Conservation (phyloP, 2,888 invertebrate species). For the Agrotis ipsilon region DNA sequence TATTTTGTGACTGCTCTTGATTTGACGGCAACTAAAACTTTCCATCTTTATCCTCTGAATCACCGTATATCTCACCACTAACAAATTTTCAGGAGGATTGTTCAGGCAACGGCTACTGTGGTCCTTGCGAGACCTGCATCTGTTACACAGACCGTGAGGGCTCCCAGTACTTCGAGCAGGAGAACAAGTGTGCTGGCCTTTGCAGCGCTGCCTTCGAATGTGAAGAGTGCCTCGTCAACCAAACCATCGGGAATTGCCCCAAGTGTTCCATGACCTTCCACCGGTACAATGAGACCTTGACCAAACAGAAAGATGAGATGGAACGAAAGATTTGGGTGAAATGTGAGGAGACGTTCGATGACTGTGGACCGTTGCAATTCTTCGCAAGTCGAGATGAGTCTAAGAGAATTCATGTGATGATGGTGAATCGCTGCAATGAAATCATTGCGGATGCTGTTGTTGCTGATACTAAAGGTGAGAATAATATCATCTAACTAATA, state of each 20-base stretch:
- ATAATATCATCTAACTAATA: background rate
- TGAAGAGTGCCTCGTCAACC: constrained; percentile 75
- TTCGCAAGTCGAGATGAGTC: constrained; percentile 72
- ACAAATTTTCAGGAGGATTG: constrained; percentile 68
- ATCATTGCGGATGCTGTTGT: constrained; percentile 32
- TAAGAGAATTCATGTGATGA: constrained; percentile 72
- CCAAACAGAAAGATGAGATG: constrained; percentile 63
- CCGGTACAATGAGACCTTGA: constrained; percentile 67
- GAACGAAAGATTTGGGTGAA: constrained; percentile 77
- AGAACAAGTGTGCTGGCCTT: constrained; percentile 78
- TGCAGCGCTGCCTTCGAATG: constrained; percentile 75
- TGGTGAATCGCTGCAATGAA: constrained; percentile 71
- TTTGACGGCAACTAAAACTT: background rate
- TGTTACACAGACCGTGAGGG: constrained; percentile 78
- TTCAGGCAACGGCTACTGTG: constrained; percentile 82
- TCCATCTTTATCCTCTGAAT: background rate
- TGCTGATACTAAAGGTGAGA: constrained; percentile 72
- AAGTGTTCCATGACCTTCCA: constrained; percentile 59
- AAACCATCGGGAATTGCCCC: constrained; percentile 61
- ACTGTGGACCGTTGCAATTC: constrained; percentile 71
- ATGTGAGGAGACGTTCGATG: constrained; percentile 72
- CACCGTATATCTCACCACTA: constrained; percentile 14
- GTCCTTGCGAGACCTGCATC: constrained; percentile 76
- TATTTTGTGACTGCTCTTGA: background rate
- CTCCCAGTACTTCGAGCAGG: constrained; percentile 80